Evolutionary conservation across 2,797 vertebrate genomes (phyloP), one percentile per base, ranked within the genome.

Genomic region (Chrosomus eos): DNA sequence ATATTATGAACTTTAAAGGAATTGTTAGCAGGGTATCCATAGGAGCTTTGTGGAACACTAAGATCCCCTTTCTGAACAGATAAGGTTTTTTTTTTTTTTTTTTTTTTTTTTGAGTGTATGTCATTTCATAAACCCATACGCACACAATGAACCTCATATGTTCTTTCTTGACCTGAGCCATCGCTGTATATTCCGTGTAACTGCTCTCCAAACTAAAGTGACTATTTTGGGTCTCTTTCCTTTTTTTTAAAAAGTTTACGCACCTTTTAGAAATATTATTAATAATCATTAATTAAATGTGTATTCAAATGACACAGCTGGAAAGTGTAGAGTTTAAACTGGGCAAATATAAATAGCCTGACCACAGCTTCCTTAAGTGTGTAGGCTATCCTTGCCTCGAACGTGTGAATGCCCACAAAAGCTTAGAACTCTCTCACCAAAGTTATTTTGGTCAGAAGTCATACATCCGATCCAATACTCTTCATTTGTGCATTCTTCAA

Each of bases 361-460:
- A 55, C 51, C 67, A 71, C 48, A 81, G 9, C 66, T 81, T 81
- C 79, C 48, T 38, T 38, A 38, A 38, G 8, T 38, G 38, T 38
- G 38, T 38, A n/a, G n/a, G n/a, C n/a, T n/a, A 38, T 38, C 14
- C 26, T 36, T 40, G 6, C n/a, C 3, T n/a, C 23, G 7, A 28
- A 51, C 51, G 71, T 43, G 6, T 48, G 4, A 73, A 31, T 68
- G 40, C 62, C 31, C 21, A 33, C 10, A 1, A 21, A 28, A 18
- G 40, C n/a, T 28, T 26, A 72, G 40, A 18, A 1, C 70, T 72
- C 23, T 11, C 8, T 60, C 3, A 60, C 9, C 3, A 5, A 36
- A 36, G 36, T 26, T 26, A 60, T 60, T 60, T 60, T 13, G 58
- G n/a, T 26, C 11, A 26, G n/a, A 60, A n/a, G 8, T 26, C n/a